Evolutionary conservation across 2,888 invertebrate genomes (phyloP).

Genomic region (Leucophora obtusa): DNA sequence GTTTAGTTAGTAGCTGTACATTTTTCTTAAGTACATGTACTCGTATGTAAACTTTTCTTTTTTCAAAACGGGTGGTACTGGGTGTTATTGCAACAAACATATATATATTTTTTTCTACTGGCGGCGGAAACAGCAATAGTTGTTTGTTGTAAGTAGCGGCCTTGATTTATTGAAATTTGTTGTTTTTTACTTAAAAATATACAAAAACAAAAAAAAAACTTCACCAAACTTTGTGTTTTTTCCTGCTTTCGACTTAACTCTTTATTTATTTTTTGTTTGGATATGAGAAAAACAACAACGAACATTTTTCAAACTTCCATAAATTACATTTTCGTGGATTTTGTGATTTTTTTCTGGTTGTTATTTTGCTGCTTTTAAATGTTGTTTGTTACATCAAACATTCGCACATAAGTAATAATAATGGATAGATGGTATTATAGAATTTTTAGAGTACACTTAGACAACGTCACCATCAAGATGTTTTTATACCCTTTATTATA

Average conservation of each 20-base stretch:
- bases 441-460: constrained; percentile 29
- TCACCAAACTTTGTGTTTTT: constrained; percentile 10
- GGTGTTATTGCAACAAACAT: constrained; percentile 29
- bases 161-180: constrained; percentile 67
- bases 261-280: neutral
- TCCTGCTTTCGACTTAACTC: neutral
- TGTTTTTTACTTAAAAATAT: constrained; percentile 41
- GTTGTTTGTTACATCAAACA: constrained; percentile 1
- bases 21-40: constrained; percentile 29
- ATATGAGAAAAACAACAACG: neutral
- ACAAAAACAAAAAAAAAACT: constrained; percentile 22
- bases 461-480: constrained; percentile 5
- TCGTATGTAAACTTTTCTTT: constrained; percentile 10
- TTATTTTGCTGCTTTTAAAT: neutral
- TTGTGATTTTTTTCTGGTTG: constrained; percentile 43
- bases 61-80: constrained; percentile 7
- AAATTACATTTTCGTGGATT: constrained; percentile 64
- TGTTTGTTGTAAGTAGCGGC: constrained; percentile 62
- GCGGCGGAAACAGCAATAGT: constrained; percentile 9
- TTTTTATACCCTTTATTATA: neutral
- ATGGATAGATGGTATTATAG: constrained; percentile 33
- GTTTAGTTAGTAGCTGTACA: constrained; percentile 19
- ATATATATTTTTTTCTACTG: neutral
- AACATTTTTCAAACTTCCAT: constrained; percentile 62
- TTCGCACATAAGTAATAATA: constrained; percentile 6